Percentiles rank a stretch among this genome's conserved stretches.
Evolutionary conservation across 2,797 vertebrate species (phyloP).

Genomic region (Percopsis omiscomaycus): DNA sequence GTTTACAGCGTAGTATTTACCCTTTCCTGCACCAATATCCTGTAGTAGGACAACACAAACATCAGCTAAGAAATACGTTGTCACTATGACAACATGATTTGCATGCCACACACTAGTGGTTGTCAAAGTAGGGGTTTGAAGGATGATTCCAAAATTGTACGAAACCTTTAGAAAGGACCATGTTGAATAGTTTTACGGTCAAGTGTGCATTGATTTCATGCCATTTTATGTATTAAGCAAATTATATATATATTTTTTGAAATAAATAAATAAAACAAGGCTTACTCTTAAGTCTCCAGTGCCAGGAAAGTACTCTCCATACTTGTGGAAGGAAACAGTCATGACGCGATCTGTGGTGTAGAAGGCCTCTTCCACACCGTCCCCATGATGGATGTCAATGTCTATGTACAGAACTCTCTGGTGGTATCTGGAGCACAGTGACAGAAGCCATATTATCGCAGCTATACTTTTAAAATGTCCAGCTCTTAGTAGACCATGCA

Average conservation of each 20-base stretch:
- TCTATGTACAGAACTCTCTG: conserved; percentile 98
- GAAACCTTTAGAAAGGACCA: no score
- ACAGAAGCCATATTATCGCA: background rate
- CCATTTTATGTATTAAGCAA: no score
- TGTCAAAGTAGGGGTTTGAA: no score
- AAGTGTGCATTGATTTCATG: no score
- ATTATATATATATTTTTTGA: no score
- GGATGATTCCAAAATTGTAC: no score
- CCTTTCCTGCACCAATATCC: conserved; percentile 98
- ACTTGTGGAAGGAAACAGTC: conserved; percentile 98
- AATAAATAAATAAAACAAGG: background rate
- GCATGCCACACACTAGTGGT: background rate
- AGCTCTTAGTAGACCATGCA: no score
- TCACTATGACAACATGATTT: background rate
- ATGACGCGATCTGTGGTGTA: conserved; percentile 98
- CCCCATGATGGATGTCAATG: conserved; percentile 98
- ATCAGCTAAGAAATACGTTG: conserved; percentile 1
- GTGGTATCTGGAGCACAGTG: conserved; percentile 83
- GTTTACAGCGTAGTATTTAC: conserved; percentile 97
- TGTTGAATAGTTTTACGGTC: no score
- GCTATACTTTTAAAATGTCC: background rate
- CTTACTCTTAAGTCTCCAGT: conserved; percentile 96
- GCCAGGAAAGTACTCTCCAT: conserved; percentile 98
- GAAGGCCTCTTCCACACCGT: conserved; percentile 97
- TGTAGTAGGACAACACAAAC: conserved; percentile 50